These are phyloP conservation scores for Cladorhizidae sp. DNA, from an alignment of 37 sponge, comb jelly and placozoan species.

Conservation along the genomic window DNA sequence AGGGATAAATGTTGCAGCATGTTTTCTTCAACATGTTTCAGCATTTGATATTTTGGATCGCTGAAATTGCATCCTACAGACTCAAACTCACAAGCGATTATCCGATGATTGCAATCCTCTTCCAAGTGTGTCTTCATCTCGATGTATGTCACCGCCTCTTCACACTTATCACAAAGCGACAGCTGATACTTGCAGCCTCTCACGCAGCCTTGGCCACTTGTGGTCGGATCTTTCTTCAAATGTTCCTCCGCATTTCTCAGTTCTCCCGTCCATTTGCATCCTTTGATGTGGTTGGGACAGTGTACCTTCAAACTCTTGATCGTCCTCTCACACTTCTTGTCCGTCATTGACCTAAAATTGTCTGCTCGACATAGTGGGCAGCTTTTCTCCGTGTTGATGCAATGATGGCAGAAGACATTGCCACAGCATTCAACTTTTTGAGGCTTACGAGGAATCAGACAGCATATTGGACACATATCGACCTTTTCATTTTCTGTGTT, in stretches of 20 bases:
- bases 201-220: no score
- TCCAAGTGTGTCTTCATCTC: neutral
- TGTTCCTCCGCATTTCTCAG: constrained; percentile 23
- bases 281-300: constrained; percentile 21
- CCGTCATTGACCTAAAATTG: constrained; percentile 28
- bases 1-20: neutral
- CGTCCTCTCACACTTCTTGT: constrained; percentile 32
- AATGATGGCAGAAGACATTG: constrained; percentile 39
- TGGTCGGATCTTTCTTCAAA: constrained; percentile 4
- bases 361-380: constrained; percentile 46
- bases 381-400: constrained; percentile 13
- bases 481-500: neutral
- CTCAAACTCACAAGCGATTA: neutral
- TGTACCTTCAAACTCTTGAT: constrained; percentile 15
- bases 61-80: constrained; percentile 4
- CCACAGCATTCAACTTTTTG: constrained; percentile 54
- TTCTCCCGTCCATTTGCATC: constrained; percentile 58
- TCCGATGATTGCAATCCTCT: neutral
- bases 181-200: neutral
- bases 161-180: neutral
- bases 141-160: neutral
- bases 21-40: neutral
- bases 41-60: neutral
- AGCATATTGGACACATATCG: constrained; percentile 47
- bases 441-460: constrained; percentile 30